These are phyloP conservation scores for Chionoecetes opilio DNA, from an alignment of 1,140 invertebrate species.

Conservation along the genomic window DNA sequence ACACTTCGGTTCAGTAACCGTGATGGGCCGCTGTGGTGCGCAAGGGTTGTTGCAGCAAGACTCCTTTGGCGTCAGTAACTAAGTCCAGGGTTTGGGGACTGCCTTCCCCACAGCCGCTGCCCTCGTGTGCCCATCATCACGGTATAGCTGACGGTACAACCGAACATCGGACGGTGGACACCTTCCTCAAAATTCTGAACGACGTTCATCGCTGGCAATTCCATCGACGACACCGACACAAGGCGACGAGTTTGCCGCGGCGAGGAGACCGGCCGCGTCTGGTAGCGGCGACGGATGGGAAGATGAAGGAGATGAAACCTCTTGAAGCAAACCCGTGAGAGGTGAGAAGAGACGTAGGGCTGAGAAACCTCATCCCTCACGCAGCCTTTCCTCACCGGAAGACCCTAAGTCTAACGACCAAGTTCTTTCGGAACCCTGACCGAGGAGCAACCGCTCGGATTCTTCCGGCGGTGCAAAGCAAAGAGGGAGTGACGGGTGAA, in stretches of 20 bases:
- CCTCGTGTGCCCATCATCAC: conserved; percentile 46
- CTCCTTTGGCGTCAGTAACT: not conserved
- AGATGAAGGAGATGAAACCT: not conserved
- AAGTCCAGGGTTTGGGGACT: not conserved
- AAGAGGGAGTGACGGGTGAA: conserved; percentile 50
- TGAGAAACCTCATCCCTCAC: not conserved
- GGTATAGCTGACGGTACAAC: conserved; percentile 49
- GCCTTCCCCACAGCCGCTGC: not conserved
- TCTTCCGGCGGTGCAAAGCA: conserved; percentile 47
- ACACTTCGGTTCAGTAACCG: no score
- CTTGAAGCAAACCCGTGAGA: not conserved
- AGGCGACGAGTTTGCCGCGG: not conserved
- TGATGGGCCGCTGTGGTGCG: conserved; percentile 46
- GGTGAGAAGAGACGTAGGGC: not conserved
- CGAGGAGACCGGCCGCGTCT: not conserved
- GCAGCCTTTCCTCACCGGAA: not conserved
- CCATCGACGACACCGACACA: conserved; percentile 39
- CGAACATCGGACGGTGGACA: conserved; percentile 30
- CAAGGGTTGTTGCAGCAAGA: not conserved
- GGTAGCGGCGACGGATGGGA: not conserved
- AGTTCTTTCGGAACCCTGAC: not conserved
- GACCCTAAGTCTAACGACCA: not conserved
- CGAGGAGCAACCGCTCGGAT: conserved; percentile 9
- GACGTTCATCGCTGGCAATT: conserved; percentile 40
- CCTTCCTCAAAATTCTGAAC: conserved; percentile 35